Percentiles rank a stretch among this genome's conserved stretches.
Conservation (phyloP, 2,113 vertebrate species). For the Myotis brandtii region DNA sequence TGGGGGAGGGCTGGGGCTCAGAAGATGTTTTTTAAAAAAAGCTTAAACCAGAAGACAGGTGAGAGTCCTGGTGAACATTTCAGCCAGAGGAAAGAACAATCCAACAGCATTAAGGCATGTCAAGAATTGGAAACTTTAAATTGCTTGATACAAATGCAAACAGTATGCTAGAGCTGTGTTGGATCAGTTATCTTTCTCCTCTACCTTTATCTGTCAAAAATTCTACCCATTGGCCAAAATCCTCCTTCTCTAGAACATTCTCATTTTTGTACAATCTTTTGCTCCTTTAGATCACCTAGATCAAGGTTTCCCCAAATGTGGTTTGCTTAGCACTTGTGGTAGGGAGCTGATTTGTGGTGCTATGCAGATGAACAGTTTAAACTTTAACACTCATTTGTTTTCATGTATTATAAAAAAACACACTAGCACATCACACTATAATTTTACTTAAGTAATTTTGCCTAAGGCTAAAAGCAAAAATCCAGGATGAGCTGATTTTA, state of each 20-base stretch:
- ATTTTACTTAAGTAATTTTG: neutral
- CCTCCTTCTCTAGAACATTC: neutral
- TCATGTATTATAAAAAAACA: neutral
- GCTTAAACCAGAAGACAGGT: neutral
- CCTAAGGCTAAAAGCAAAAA: neutral
- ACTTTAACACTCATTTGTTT: slow-evolving; percentile 16
- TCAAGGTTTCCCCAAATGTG: neutral
- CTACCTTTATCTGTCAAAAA: neutral
- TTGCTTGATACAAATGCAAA: neutral
- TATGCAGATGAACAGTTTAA: neutral
- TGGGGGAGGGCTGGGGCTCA: neutral
- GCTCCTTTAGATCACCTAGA: slow-evolving; percentile 5
- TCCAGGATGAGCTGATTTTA: neutral
- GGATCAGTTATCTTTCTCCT: neutral
- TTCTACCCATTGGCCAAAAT: neutral
- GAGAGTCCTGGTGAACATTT: neutral
- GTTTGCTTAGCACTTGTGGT: neutral
- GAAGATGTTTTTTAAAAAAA: neutral
- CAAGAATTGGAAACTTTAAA: neutral
- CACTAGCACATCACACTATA: slow-evolving; percentile 9
- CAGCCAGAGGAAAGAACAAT: neutral
- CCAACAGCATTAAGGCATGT: neutral
- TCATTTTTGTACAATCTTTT: neutral
- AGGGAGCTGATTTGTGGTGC: neutral
- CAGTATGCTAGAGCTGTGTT: neutral